Evolutionary conservation across 2,113 vertebrate genomes (phyloP), one percentile per base, ranked within the genome.

Genomic region (Rhinopomastus cyanomelas): DNA sequence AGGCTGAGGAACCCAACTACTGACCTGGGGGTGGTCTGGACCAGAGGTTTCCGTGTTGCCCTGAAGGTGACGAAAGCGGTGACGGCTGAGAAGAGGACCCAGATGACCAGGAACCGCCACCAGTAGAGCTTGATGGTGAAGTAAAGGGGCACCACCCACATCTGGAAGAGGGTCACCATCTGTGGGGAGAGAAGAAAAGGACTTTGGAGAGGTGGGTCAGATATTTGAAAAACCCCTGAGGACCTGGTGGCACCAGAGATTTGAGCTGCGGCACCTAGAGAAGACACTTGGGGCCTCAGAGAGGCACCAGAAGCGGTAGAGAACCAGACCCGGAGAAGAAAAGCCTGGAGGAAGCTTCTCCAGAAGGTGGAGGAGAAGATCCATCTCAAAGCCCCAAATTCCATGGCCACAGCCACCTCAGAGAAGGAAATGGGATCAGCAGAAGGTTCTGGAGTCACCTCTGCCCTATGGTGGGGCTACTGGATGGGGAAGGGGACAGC

Each of bases 91-190:
- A 99, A 99, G 91, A 99, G 95, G 91, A 98, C 96, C 99, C 99
- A 99, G 53, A 99, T 98, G 37, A 97, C 96, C 82, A 99, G 98
- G 97, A 99, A 99, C 90, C 99, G 96, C 99, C 99, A 99, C 99
- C 99, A 99, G 91, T 98, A 97, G 77, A 99, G 98, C 97, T 99
- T 99, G 83, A 99, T 98, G 25, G 99, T 99, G 97, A 99, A 99
- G 97, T 99, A 99, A 71, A 99, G 98, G 42, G 99, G 99, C 52
- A 99, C 99, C 55, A 99, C 98, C 99, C 99, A 99, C 99, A 99
- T 99, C 98, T 99, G 99, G 97, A 99, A 99, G 85, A 99, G 98
- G 65, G 99, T 99, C 96, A 99, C 98, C 98, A 99, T 97, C 99
- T 99, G 97, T 62, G 96, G 95, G 64, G 95, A 82, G 55, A 95